Percentiles rank a stretch among this genome's conserved stretches.
Evolutionary conservation across 2,797 vertebrate species (phyloP).

Genomic region (Betta splendens): DNA sequence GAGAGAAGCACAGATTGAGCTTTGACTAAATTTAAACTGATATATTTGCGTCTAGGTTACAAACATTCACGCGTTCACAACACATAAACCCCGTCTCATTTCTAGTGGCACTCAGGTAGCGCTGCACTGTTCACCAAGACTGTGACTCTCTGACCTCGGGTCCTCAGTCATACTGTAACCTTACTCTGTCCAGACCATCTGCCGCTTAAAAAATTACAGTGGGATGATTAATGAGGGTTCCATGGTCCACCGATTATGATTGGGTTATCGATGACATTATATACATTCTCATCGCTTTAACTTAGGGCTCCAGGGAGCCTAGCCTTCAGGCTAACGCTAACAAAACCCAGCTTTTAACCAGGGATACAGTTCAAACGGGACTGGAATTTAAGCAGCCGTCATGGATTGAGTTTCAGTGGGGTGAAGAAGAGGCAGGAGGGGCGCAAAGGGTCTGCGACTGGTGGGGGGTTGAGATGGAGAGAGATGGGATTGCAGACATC

Average conservation of each 20-base stretch:
- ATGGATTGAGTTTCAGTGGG: conserved; percentile 79
- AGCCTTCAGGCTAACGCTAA: conserved; percentile 68
- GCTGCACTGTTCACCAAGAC: conserved; percentile 24
- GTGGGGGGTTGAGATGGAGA: conserved; percentile 55
- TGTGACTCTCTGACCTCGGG: conserved; percentile 55
- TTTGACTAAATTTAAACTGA: conserved; percentile 22
- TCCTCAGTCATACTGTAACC: conserved; percentile 55
- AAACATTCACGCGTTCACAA: conserved; percentile 49
- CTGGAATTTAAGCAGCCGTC: conserved; percentile 62
- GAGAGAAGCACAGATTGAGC: conserved; percentile 28
- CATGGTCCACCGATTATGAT: conserved; percentile 66
- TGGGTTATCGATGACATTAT: conserved; percentile 75
- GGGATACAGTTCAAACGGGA: conserved; percentile 77
- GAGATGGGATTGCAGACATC: conserved; percentile 74
- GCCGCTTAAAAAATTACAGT: conserved; percentile 79
- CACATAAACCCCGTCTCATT: conserved; percentile 1
- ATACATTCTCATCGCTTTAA: conserved; percentile 75
- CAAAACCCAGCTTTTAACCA: conserved; percentile 75
- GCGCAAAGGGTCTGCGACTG: conserved; percentile 21
- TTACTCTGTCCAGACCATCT: conserved; percentile 65
- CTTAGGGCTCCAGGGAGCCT: conserved; percentile 67
- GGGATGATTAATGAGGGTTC: conserved; percentile 78
- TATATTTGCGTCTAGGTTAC: conserved; percentile 15
- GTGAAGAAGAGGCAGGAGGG: conserved; percentile 35
- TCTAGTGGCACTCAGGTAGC: conserved; percentile 16